Conservation (phyloP, 2,113 vertebrate species). For the Erinaceus europaeus region DNA sequence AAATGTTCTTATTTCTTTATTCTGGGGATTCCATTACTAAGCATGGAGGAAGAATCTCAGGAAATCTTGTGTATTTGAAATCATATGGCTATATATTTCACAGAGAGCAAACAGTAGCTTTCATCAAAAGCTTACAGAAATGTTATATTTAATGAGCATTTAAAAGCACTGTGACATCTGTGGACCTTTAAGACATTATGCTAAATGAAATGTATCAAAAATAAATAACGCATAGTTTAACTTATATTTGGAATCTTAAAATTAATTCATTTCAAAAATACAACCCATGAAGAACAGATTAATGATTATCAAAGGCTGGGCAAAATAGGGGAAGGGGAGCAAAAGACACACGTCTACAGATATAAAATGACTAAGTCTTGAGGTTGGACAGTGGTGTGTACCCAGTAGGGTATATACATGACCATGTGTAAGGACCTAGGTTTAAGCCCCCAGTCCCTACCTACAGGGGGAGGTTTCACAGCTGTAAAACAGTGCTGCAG, state of each 20-base stretch:
- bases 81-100: neutral
- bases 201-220: neutral
- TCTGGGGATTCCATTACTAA: neutral
- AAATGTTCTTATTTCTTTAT: neutral
- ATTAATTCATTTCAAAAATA: neutral
- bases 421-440: too few relatives aligned
- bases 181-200: neutral
- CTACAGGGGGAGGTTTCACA: too few relatives aligned
- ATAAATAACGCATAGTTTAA: neutral
- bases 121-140: conserved; percentile 25
- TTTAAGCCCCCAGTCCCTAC: too few relatives aligned
- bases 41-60: neutral
- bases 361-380: too few relatives aligned
- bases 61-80: neutral
- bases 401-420: too few relatives aligned
- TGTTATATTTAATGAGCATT: neutral
- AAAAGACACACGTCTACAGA: neutral
- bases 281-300: neutral
- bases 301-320: neutral
- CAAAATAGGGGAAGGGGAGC: neutral
- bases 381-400: too few relatives aligned
- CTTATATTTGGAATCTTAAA: neutral
- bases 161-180: neutral
- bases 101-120: neutral
- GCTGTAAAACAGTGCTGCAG: too few relatives aligned